Evolutionary conservation across 2,888 invertebrate genomes (phyloP).

Genomic region (Nomada goodeniana): DNA sequence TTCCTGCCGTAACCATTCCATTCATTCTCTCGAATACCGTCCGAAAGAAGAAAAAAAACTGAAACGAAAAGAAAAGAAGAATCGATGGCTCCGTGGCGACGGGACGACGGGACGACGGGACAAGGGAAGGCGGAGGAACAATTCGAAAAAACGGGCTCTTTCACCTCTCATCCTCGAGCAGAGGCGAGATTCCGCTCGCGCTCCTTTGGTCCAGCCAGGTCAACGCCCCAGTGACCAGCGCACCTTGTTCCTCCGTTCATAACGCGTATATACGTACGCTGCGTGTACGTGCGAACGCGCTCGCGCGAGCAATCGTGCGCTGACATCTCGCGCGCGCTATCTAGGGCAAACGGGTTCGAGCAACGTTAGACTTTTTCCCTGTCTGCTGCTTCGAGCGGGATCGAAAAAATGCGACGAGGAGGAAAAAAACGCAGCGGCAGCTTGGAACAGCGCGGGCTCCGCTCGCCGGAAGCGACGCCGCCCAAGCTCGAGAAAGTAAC

Average conservation of each 20-base stretch:
- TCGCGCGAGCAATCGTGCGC: constrained; percentile 8
- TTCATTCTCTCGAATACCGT: no score
- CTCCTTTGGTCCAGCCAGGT: constrained; percentile 82
- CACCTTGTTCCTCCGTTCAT: constrained; percentile 78
- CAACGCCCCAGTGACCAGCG: constrained; percentile 84
- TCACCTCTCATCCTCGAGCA: constrained; percentile 54
- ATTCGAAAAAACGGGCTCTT: constrained; percentile 51
- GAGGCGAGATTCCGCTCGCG: constrained; percentile 71
- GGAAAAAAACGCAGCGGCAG: constrained; percentile 30
- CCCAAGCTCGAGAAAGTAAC: constrained; percentile 32
- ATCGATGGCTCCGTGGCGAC: neutral
- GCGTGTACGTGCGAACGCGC: constrained; percentile 21
- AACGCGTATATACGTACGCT: constrained; percentile 55
- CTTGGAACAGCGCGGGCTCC: neutral
- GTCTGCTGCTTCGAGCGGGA: constrained; percentile 48
- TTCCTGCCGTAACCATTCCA: no score
- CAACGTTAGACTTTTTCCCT: constrained; percentile 65
- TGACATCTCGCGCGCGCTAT: constrained; percentile 49
- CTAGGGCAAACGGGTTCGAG: constrained; percentile 70
- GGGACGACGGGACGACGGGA: no score
- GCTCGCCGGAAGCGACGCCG: constrained; percentile 24
- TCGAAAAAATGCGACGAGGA: constrained; percentile 40
- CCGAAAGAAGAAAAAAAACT: neutral
- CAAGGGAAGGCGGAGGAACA: constrained; percentile 32
- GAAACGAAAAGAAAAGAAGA: neutral